Evolutionary conservation across 2,797 vertebrate species (phyloP).

Genomic region (Crenuchus spilurus): DNA sequence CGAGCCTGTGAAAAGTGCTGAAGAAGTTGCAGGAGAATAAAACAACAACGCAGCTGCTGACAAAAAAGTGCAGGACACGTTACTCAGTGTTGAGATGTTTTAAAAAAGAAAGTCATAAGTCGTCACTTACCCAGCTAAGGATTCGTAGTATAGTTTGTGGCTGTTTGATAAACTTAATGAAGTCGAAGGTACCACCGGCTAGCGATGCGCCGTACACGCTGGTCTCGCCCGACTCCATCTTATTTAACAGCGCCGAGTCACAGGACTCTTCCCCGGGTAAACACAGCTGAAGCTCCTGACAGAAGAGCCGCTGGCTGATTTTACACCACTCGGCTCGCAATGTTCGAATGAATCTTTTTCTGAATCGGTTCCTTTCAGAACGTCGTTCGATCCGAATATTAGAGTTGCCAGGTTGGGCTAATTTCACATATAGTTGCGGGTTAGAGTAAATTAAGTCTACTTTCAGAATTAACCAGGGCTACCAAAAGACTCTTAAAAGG

Average conservation of each 20-base stretch:
- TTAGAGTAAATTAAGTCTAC: too few relatives aligned
- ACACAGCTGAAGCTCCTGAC: not conserved
- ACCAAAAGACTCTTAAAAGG: too few relatives aligned
- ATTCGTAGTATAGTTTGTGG: constrained; percentile 77
- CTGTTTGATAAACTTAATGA: constrained; percentile 72
- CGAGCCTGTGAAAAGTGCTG: not conserved
- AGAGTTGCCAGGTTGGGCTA: too few relatives aligned
- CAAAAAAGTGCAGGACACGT: too few relatives aligned
- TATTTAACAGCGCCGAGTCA: constrained; percentile 42
- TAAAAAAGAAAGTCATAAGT: too few relatives aligned
- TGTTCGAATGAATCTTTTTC: not conserved
- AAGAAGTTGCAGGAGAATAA: too few relatives aligned
- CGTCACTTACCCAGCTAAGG: constrained; percentile 77
- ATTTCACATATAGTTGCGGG: too few relatives aligned
- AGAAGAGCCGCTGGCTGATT: not conserved
- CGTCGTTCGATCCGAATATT: too few relatives aligned
- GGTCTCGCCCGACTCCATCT: constrained; percentile 68
- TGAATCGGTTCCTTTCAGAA: not conserved
- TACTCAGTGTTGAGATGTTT: too few relatives aligned
- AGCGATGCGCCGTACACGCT: constrained; percentile 73
- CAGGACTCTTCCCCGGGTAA: not conserved
- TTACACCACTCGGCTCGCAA: too few relatives aligned
- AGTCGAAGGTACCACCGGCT: constrained; percentile 73
- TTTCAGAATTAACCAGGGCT: too few relatives aligned
- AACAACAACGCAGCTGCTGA: too few relatives aligned